phyloP scores from a whole-genome alignment of 2,888 invertebrate genomes.

The Agrypnus murinus region DNA sequence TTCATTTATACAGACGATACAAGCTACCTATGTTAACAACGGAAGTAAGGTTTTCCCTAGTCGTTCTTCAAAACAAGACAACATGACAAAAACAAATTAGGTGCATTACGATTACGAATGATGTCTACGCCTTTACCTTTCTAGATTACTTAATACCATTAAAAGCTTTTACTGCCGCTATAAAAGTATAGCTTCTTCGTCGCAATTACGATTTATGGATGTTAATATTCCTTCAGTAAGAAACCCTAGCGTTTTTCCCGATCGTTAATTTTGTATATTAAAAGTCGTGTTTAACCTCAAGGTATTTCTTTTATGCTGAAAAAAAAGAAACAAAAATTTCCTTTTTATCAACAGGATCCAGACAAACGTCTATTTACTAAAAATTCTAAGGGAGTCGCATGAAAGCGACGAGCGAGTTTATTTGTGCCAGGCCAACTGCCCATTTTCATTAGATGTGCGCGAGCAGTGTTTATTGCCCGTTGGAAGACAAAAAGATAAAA shows the following conservation, averaged over 20 bases:
- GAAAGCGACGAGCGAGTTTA: slow-evolving; percentile 27
- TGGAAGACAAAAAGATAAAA: slow-evolving; percentile 38
- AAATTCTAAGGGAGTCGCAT: slow-evolving; percentile 29
- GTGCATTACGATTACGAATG: slow-evolving; percentile 31
- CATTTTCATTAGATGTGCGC: slow-evolving; percentile 40
- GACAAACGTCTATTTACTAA: slow-evolving; percentile 1
- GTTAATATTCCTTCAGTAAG: slow-evolving; percentile 18
- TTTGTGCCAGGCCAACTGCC: slow-evolving; percentile 37
- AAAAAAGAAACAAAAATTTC: slow-evolving; percentile 7
- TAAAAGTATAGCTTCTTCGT: slow-evolving; percentile 28
- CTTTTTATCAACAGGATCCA: slow-evolving; percentile 1
- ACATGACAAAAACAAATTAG: slow-evolving; percentile 27
- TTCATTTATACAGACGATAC: slow-evolving; percentile 6
- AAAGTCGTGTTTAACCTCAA: slow-evolving; percentile 6
- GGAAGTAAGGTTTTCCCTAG: neutral
- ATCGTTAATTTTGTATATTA: slow-evolving; percentile 13
- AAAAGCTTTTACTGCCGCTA: slow-evolving; percentile 32
- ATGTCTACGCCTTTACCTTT: slow-evolving; percentile 18
- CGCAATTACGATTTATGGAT: slow-evolving; percentile 35
- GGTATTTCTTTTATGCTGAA: neutral
- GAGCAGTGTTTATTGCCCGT: slow-evolving; percentile 31
- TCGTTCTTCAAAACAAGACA: slow-evolving; percentile 21
- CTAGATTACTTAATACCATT: slow-evolving; percentile 41
- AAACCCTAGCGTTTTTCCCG: slow-evolving; percentile 7
- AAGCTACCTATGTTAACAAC: neutral